Evolutionary conservation across 2,888 invertebrate genomes (phyloP).

Genomic region (Eustalomyia histrio): DNA sequence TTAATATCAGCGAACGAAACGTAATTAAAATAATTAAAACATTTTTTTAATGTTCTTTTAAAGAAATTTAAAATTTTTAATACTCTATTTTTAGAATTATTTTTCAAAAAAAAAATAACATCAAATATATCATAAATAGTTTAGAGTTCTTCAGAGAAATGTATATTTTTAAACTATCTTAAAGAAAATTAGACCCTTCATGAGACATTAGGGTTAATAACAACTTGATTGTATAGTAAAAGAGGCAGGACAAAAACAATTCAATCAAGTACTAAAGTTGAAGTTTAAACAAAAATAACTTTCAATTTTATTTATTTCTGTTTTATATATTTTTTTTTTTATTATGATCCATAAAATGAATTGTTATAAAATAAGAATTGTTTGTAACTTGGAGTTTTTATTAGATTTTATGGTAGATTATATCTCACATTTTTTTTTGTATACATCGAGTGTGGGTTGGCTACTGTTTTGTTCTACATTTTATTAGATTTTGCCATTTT

Average conservation of each 20-base stretch:
- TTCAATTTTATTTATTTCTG: slow-evolving; percentile 40
- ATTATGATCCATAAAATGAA: slow-evolving; percentile 17
- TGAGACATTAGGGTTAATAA: not conserved
- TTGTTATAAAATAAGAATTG: slow-evolving; percentile 4
- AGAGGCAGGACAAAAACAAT: slow-evolving; percentile 18
- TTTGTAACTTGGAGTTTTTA: not conserved
- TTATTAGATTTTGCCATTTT: slow-evolving; percentile 39
- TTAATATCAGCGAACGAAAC: too few species aligned
- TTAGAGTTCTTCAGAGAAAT: too few species aligned
- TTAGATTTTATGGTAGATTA: slow-evolving; percentile 40
- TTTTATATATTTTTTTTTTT: slow-evolving; percentile 19
- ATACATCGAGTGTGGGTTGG: slow-evolving; percentile 49
- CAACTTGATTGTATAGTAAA: not conserved
- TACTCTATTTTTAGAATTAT: too few species aligned
- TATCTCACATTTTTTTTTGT: slow-evolving; percentile 16
- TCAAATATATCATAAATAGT: too few species aligned
- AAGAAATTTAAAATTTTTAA: too few species aligned
- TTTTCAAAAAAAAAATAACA: too few species aligned
- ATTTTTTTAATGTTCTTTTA: too few species aligned
- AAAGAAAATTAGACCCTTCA: too few species aligned
- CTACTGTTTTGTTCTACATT: slow-evolving; percentile 63
- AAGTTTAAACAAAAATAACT: slow-evolving; percentile 42
- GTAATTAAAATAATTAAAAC: too few species aligned
- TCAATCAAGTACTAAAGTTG: slow-evolving; percentile 44
- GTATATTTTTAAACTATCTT: too few species aligned